Evolutionary conservation across 2,888 invertebrate genomes (phyloP).

Genomic region (Cyrtodaria siliqua): DNA sequence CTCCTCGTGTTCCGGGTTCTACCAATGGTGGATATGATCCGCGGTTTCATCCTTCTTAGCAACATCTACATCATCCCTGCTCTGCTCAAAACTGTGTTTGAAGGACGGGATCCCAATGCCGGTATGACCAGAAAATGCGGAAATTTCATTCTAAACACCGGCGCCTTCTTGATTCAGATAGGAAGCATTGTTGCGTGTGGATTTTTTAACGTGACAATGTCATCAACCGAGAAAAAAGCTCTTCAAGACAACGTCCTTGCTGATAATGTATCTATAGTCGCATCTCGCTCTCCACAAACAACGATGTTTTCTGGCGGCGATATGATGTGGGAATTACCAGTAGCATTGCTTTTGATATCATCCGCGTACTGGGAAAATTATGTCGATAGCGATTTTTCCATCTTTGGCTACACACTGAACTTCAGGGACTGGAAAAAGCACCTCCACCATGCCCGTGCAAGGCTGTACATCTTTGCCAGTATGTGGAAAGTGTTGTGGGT

Average conservation of each 20-base stretch:
- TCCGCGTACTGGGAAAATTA: conserved; percentile 75
- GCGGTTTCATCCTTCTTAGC: conserved; percentile 77
- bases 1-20: conserved; percentile 83
- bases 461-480: conserved; percentile 74
- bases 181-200: conserved; percentile 65
- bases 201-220: conserved; percentile 62
- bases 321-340: conserved; percentile 69
- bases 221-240: conserved; percentile 51
- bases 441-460: conserved; percentile 68
- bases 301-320: background rate
- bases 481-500: conserved; percentile 73
- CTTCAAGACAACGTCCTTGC: conserved; percentile 47
- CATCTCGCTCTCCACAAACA: conserved; percentile 24
- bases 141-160: conserved; percentile 58
- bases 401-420: conserved; percentile 61
- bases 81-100: conserved; percentile 65
- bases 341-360: conserved; percentile 70
- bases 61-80: conserved; percentile 78
- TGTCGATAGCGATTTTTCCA: conserved; percentile 63
- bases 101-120: conserved; percentile 56
- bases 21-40: conserved; percentile 81
- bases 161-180: conserved; percentile 73
- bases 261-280: conserved; percentile 20
- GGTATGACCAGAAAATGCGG: conserved; percentile 58
- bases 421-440: conserved; percentile 73